Percentiles rank a stretch among this genome's conserved stretches.
These are phyloP conservation scores for Pampusana beccarii DNA, from an alignment of 2,113 vertebrate genomes.

Conservation along the genomic window DNA sequence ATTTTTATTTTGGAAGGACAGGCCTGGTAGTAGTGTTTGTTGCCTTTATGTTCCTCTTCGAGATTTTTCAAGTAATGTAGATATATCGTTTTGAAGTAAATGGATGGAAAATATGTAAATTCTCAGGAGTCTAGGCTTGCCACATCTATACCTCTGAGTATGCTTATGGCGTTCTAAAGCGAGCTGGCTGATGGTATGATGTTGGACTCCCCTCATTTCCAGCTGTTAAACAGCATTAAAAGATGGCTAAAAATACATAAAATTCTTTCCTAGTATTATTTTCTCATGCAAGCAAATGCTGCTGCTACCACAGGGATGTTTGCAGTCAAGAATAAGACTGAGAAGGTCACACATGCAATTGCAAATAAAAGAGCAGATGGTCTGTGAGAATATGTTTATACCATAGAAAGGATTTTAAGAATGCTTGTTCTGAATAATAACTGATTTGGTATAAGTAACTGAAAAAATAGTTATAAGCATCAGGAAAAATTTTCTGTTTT, in stretches of 20 bases:
- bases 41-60: background rate
- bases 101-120: background rate
- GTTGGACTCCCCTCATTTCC: slow-evolving; percentile 4
- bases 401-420: background rate
- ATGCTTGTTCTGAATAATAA: background rate
- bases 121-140: background rate
- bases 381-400: background rate
- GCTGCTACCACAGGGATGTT: background rate
- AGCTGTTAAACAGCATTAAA: slow-evolving; percentile 64
- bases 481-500: background rate
- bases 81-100: background rate
- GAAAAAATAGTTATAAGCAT: background rate
- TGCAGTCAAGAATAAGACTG: slow-evolving; percentile 32
- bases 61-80: background rate
- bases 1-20: background rate
- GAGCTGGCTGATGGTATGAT: background rate
- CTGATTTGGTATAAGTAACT: background rate
- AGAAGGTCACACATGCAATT: slow-evolving; percentile 21
- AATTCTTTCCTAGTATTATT: slow-evolving; percentile 71
- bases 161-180: background rate
- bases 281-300: slow-evolving; percentile 41
- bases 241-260: slow-evolving; percentile 61
- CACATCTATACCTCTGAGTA: background rate
- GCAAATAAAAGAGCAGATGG: slow-evolving; percentile 35
- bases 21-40: background rate